These are phyloP conservation scores for Periparus ater DNA, from an alignment of 2,797 vertebrate species.

Conservation along the genomic window DNA sequence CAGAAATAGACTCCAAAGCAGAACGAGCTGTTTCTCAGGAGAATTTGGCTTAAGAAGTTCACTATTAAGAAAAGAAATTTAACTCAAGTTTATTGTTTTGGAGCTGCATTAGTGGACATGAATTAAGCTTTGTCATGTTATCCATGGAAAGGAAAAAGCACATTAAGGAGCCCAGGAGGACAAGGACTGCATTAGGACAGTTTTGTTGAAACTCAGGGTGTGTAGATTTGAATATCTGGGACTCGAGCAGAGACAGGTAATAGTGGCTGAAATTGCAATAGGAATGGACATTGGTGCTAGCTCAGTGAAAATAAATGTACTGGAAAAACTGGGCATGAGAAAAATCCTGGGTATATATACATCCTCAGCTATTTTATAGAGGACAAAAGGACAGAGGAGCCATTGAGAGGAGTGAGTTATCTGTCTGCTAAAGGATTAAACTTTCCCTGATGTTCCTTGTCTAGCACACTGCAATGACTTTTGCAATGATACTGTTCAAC, in stretches of 20 bases:
- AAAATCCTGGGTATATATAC: neutral
- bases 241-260: slow-evolving; percentile 13
- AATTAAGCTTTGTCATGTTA: neutral
- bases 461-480: neutral
- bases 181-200: neutral
- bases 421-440: neutral
- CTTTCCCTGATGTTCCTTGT: slow-evolving; percentile 1
- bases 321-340: slow-evolving; percentile 41
- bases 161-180: neutral
- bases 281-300: slow-evolving; percentile 45
- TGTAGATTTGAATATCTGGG: slow-evolving; percentile 1
- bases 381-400: slow-evolving; percentile 44
- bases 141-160: neutral
- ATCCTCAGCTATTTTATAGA: slow-evolving; percentile 10
- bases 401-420: neutral
- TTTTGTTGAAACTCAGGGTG: neutral
- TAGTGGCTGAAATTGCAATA: slow-evolving; percentile 38
- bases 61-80: neutral
- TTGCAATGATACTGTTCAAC: neutral
- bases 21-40: neutral
- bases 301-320: slow-evolving; percentile 60
- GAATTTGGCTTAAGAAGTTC: slow-evolving; percentile 41
- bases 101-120: neutral
- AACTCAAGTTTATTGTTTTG: slow-evolving; percentile 24
- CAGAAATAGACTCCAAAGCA: slow-evolving; percentile 23